Percentiles rank a stretch among this genome's conserved stretches.
Conservation (phyloP, 2,113 vertebrate genomes). For the Semnornis frantzii region DNA sequence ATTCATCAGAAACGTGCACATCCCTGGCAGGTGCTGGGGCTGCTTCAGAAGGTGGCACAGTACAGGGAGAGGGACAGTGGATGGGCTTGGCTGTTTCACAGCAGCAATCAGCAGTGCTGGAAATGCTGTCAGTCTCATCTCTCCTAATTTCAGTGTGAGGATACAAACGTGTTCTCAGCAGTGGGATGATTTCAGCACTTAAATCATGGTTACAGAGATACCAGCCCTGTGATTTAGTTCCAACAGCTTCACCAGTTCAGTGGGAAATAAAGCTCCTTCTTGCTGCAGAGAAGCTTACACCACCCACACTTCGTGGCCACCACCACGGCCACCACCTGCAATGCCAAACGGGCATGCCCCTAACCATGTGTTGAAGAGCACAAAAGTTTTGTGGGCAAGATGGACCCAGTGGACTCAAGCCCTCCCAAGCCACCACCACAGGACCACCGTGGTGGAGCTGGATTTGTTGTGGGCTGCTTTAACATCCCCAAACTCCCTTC, state of each 20-base stretch:
- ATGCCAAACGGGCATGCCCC: not conserved
- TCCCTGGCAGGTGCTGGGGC: not conserved
- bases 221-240: not conserved
- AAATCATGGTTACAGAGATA: not conserved
- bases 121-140: not conserved
- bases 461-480: not conserved
- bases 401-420: not conserved
- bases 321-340: not conserved
- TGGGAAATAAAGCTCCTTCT: not conserved
- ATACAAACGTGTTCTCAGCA: not conserved
- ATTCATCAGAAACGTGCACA: not conserved
- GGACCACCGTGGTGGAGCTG: rapidly evolving
- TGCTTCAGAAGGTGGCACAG: not conserved
- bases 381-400: not conserved
- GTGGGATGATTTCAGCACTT: not conserved
- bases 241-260: not conserved
- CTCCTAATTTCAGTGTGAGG: not conserved
- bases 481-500: not conserved
- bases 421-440: not conserved
- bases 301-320: not conserved
- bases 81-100: not conserved
- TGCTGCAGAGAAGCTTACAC: no score
- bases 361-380: not conserved
- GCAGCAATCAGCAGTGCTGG: not conserved
- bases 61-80: not conserved